Percentiles rank a stretch among this genome's conserved stretches.
phyloP scores from a whole-genome alignment of 2,797 vertebrate genomes.

The Phalloptychus januarius region DNA sequence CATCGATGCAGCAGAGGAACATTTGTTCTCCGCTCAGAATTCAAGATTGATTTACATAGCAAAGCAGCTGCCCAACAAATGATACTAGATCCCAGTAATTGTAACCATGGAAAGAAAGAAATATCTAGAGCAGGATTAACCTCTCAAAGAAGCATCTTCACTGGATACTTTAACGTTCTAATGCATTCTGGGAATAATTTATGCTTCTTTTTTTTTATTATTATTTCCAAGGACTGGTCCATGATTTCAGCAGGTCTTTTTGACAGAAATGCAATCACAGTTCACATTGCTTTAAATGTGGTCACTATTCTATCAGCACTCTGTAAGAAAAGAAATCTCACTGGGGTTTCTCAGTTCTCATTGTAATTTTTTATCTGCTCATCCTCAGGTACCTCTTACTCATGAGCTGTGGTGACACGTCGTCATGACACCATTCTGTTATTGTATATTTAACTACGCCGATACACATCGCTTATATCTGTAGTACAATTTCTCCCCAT shows the following conservation, averaged over 20 bases:
- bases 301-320: slow-evolving; percentile 40
- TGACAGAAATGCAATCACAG: slow-evolving; percentile 39
- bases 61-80: slow-evolving; percentile 48
- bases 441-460: slow-evolving; percentile 54
- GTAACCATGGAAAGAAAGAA: slow-evolving; percentile 39
- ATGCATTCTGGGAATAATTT: slow-evolving; percentile 37
- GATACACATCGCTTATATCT: slow-evolving; percentile 40
- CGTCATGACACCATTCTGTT: slow-evolving; percentile 30
- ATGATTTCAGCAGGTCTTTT: slow-evolving; percentile 38
- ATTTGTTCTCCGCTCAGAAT: slow-evolving; percentile 50
- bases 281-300: slow-evolving; percentile 75
- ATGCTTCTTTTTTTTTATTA: slow-evolving; percentile 18
- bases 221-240: slow-evolving; percentile 33
- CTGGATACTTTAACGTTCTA: slow-evolving; percentile 40
- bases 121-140: slow-evolving; percentile 38
- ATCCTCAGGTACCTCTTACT: slow-evolving; percentile 57
- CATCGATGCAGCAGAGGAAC: slow-evolving; percentile 61
- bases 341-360: slow-evolving; percentile 48
- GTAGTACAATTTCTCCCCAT: slow-evolving; percentile 49
- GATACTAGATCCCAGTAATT: slow-evolving; percentile 44
- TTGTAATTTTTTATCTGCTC: slow-evolving; percentile 47
- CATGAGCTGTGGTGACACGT: slow-evolving; percentile 50
- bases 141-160: slow-evolving; percentile 26
- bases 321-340: slow-evolving; percentile 35
- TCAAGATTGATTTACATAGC: slow-evolving; percentile 58